These are phyloP conservation scores for Ceratotherium simum DNA, from an alignment of 2,113 vertebrate species.

Conservation along the genomic window DNA sequence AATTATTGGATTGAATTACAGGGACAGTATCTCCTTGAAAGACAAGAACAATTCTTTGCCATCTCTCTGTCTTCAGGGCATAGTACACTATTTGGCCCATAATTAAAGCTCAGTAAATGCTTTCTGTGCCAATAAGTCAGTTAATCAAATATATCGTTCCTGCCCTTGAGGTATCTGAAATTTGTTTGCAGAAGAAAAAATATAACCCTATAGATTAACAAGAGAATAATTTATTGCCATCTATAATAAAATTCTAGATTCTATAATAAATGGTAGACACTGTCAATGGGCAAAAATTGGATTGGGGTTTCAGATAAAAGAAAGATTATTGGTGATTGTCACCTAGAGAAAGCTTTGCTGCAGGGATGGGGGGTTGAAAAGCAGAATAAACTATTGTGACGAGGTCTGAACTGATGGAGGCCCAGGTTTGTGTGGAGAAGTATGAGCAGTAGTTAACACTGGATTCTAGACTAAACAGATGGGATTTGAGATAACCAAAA, in stretches of 20 bases:
- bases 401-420: background rate
- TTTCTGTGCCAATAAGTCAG: constrained; percentile 42
- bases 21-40: constrained; percentile 57
- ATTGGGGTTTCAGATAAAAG: background rate
- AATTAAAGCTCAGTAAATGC: constrained; percentile 58
- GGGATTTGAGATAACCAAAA: background rate
- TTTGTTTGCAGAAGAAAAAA: constrained; percentile 52
- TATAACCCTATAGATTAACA: background rate
- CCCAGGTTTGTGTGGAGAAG: background rate
- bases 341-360: background rate
- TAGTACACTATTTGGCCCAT: constrained; percentile 24
- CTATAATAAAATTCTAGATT: constrained; percentile 34
- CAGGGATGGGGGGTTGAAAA: background rate
- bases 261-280: background rate
- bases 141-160: constrained; percentile 61
- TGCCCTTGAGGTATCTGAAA: constrained; percentile 40
- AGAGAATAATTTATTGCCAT: constrained; percentile 42
- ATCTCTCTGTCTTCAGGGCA: constrained; percentile 44
- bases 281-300: background rate
- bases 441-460: background rate
- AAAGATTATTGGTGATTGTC: background rate
- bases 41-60: constrained; percentile 41
- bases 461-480: background rate
- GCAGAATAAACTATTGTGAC: background rate
- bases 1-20: constrained; percentile 48